Evolutionary conservation across 53 echinoderm and acorn worm species (phyloP).

Genomic region (Paracentrotus lividus): DNA sequence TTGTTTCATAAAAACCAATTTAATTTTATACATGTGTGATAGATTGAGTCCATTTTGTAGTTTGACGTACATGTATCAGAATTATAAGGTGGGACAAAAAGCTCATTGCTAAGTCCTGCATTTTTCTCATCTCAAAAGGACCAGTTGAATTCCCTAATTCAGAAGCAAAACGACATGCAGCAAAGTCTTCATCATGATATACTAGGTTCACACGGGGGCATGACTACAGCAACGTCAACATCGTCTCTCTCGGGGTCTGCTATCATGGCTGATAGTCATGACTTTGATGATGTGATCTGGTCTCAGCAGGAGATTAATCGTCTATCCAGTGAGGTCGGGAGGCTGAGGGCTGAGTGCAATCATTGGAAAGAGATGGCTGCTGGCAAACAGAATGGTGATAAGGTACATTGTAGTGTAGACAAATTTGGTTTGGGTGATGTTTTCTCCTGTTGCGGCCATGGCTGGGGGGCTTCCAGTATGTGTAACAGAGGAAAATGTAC

Average conservation of each 20-base stretch:
- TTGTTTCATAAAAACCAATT: no score
- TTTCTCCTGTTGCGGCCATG: no score
- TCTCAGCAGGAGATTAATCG: conserved; percentile 97
- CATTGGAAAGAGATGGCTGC: conserved; percentile 88
- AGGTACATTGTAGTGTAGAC: no score
- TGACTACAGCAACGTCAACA: conserved; percentile 93
- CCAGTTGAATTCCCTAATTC: conserved; percentile 85
- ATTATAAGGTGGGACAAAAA: no score
- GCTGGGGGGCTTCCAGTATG: no score
- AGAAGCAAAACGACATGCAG: conserved; percentile 90
- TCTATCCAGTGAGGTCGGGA: conserved; percentile 83
- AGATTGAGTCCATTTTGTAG: no score
- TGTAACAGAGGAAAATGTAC: no score
- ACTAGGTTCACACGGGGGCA: conserved; percentile 71
- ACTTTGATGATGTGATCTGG: conserved; percentile 95
- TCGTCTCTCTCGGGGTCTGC: conserved; percentile 84
- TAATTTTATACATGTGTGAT: no score
- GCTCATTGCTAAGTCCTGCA: no score
- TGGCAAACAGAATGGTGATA: conserved; percentile 36
- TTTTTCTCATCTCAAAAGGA: conserved; percentile 71
- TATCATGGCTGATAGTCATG: conserved; percentile 85
- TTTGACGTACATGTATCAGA: no score
- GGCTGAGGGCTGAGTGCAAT: conserved; percentile 82
- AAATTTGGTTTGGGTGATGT: no score
- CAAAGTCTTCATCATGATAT: conserved; percentile 83